A percentile compares a stretch with the other conserved stretches of the same genome.
These are phyloP conservation scores for Falco biarmicus DNA, from an alignment of 2,797 vertebrate genomes.

Conservation along the genomic window DNA sequence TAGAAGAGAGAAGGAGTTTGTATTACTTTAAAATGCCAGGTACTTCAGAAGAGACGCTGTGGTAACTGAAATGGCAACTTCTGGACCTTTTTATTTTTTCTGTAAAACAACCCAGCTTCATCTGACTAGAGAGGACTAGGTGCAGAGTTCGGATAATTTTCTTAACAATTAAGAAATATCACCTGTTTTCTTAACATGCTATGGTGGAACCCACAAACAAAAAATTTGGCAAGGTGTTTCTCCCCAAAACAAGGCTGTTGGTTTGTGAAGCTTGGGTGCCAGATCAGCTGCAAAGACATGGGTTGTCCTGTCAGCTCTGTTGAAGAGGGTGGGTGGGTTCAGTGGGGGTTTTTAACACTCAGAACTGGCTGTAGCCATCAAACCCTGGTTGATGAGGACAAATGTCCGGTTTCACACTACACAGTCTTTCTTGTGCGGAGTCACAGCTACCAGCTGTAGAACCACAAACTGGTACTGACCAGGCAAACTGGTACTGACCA, in stretches of 20 bases:
- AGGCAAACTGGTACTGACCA: neutral
- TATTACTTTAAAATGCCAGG: neutral
- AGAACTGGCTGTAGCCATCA: neutral
- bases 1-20: conserved; percentile 61
- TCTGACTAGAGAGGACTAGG: neutral
- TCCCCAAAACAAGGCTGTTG: neutral
- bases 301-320: neutral
- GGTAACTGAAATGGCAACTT: neutral
- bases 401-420: neutral
- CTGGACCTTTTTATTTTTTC: neutral
- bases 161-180: neutral
- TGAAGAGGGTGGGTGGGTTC: neutral
- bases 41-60: neutral
- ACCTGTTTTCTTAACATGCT: neutral
- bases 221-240: neutral
- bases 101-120: neutral
- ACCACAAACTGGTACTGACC: neutral
- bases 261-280: neutral
- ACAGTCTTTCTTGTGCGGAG: neutral
- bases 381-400: neutral
- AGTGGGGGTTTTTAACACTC: neutral
- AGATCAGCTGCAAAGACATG: neutral
- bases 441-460: neutral
- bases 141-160: neutral
- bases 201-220: neutral